phyloP scores from a whole-genome alignment of 53 echinoderm and acorn worm genomes.

The Astropecten irregularis region DNA sequence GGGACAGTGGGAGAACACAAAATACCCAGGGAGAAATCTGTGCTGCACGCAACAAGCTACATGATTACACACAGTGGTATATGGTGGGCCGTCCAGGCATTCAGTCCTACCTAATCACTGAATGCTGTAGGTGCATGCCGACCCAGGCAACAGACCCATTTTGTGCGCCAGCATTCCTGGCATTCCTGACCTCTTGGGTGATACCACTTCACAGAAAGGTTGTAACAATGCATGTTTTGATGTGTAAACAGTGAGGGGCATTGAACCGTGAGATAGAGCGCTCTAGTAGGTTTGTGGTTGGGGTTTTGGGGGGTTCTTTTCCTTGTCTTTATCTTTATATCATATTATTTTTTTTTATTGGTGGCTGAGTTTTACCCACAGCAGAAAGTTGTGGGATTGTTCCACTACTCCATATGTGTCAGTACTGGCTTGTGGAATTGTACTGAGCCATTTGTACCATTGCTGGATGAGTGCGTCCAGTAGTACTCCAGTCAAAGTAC shows the following conservation, averaged over 20 bases:
- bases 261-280: slow-evolving; percentile 37
- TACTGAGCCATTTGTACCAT: too few relatives aligned
- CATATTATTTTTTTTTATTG: too few relatives aligned
- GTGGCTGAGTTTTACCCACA: not conserved
- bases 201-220: slow-evolving; percentile 41
- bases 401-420: too few relatives aligned
- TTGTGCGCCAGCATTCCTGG: slow-evolving; percentile 29
- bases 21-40: too few relatives aligned
- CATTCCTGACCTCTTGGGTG: slow-evolving; percentile 58
- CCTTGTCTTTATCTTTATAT: too few relatives aligned
- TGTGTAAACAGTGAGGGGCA: slow-evolving; percentile 30
- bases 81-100: too few relatives aligned
- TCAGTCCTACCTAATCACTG: slow-evolving; percentile 33
- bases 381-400: too few relatives aligned
- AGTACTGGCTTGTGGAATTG: too few relatives aligned
- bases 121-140: slow-evolving; percentile 3
- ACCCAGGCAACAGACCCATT: not conserved
- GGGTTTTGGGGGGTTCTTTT: not conserved
- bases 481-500: too few relatives aligned
- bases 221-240: slow-evolving; percentile 10
- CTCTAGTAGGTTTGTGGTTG: not conserved
- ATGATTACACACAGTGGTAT: too few relatives aligned
- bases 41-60: not conserved
- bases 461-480: too few relatives aligned
- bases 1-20: too few relatives aligned